Evolutionary conservation across 2,888 invertebrate genomes (phyloP).

Genomic region (Morpho helenor): DNA sequence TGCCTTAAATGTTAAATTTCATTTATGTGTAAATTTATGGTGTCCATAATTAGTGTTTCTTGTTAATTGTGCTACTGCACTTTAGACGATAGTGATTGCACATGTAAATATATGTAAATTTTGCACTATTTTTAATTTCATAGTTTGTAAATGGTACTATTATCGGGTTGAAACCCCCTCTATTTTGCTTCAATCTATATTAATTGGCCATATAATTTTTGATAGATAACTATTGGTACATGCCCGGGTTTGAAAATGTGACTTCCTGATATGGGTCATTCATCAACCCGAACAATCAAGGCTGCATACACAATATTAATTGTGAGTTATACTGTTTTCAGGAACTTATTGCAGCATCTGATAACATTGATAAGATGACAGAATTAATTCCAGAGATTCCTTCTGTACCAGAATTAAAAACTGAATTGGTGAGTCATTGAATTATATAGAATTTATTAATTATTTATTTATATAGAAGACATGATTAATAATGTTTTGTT

Average conservation of each 20-base stretch:
- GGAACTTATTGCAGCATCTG: constrained; percentile 54
- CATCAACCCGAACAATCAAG: no score
- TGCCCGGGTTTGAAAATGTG: no score
- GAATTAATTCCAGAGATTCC: constrained; percentile 68
- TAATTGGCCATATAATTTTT: no score
- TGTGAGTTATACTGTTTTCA: constrained; percentile 37
- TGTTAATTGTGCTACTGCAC: constrained; percentile 6
- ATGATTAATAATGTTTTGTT: neutral
- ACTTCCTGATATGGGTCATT: no score
- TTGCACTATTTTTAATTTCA: constrained; percentile 1
- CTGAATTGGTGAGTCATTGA: constrained; percentile 52
- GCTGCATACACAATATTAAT: neutral
- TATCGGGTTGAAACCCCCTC: no score
- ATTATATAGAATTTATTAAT: no score
- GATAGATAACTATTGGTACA: no score
- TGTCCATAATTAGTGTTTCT: neutral
- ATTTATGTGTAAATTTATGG: neutral
- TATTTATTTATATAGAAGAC: no score
- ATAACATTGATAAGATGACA: constrained; percentile 68
- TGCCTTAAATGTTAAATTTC: neutral
- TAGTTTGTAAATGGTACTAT: neutral
- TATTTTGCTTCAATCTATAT: no score
- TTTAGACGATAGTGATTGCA: constrained; percentile 6
- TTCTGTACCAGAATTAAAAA: constrained; percentile 62
- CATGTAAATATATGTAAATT: constrained; percentile 3